Conservation (phyloP, 2,888 invertebrate genomes). For the Amphipoea lucens region DNA sequence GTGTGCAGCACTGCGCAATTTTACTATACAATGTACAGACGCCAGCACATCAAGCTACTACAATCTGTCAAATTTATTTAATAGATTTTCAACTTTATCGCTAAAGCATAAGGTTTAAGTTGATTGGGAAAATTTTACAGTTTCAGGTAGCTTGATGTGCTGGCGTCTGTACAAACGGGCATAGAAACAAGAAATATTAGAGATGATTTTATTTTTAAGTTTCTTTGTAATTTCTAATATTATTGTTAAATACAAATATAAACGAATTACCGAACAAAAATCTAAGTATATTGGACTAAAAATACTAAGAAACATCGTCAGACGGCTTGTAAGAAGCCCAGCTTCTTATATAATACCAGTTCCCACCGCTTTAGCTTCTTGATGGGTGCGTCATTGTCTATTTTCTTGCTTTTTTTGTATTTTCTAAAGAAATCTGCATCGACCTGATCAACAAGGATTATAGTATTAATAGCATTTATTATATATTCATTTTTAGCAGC, state of each 20-base stretch:
- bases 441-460: conserved; percentile 59
- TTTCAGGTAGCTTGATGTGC: too few relatives aligned
- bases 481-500: neutral
- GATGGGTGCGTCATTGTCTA: conserved; percentile 82
- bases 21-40: too few relatives aligned
- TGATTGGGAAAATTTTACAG: too few relatives aligned
- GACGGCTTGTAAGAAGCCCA: conserved; percentile 86
- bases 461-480: neutral
- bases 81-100: too few relatives aligned
- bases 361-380: conserved; percentile 87
- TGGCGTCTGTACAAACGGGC: too few relatives aligned
- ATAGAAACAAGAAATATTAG: conserved; percentile 14
- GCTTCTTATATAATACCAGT: conserved; percentile 84
- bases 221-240: conserved; percentile 14
- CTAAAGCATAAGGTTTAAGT: too few relatives aligned
- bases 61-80: too few relatives aligned
- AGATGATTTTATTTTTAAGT: conserved; percentile 38
- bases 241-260: conserved; percentile 21
- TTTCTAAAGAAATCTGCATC: conserved; percentile 85
- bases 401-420: conserved; percentile 81
- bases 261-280: conserved; percentile 25
- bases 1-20: too few relatives aligned
- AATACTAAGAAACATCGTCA: conserved; percentile 68
- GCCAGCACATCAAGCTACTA: too few relatives aligned
- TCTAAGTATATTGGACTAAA: conserved; percentile 64